Evolutionary conservation across 2,113 vertebrate genomes (phyloP).

Genomic region (Puffinus mauretanicus): DNA sequence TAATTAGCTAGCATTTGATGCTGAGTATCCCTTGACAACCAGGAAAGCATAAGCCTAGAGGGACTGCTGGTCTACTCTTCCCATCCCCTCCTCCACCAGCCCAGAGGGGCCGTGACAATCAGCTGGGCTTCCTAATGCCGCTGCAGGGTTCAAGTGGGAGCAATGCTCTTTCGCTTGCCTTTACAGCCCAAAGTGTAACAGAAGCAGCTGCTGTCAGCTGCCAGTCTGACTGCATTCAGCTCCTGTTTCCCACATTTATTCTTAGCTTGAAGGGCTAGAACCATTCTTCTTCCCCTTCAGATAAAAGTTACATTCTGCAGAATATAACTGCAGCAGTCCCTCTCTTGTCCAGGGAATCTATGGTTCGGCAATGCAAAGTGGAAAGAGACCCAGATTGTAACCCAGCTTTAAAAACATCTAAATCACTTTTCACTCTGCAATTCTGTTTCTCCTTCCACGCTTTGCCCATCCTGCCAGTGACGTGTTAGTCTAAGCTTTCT

Average conservation of each 20-base stretch:
- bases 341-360: not conserved
- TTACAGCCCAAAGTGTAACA: not conserved
- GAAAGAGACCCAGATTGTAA: not conserved
- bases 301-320: not conserved
- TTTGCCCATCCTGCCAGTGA: not conserved
- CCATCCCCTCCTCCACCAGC: not conserved
- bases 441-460: not conserved
- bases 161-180: not conserved
- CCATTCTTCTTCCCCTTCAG: not conserved
- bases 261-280: not conserved
- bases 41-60: not conserved
- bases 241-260: not conserved
- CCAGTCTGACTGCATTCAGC: not conserved
- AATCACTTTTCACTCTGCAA: not conserved
- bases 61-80: too few species aligned
- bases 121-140: not conserved
- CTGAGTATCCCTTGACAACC: not conserved
- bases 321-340: not conserved
- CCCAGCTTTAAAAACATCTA: not conserved
- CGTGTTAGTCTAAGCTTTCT: not conserved
- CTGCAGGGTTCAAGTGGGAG: not conserved
- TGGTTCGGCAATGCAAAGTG: accelerated
- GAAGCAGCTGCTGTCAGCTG: not conserved
- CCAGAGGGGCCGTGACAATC: not conserved
- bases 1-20: not conserved